Base-by-base conservation (phyloP, 2,888 invertebrate species). In the Baronia brevicornis region DNA sequence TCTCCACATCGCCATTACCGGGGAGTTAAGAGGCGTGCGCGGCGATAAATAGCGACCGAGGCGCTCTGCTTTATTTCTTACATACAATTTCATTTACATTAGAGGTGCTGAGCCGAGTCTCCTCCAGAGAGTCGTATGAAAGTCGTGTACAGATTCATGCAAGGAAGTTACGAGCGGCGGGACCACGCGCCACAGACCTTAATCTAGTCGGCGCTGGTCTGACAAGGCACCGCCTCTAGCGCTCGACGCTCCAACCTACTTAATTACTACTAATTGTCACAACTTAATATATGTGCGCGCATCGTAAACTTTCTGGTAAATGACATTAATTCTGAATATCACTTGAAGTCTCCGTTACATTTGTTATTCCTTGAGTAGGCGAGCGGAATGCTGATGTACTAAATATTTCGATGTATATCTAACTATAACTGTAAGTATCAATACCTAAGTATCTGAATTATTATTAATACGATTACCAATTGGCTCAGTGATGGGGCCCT, bases 81-180 rank as follows among this genome's bases (percentile, higher is more conserved):
- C 69, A 68, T 75, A 78, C 74, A 82, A 80, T 82, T 82, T 79
- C 69, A 78, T 80, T 80, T 79, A 82, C 79, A 80, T 80, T 75
- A 77, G 65, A 77, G 73, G 75, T 78, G 73, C 65, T 72, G 73
- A 75, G 60, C 64, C 54, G 51, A 64, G 61, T 54, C 62, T 64
- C 57, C 75, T 78, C 70, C 46, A 41, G 79, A 69, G 80, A 73
- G 63, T 64, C 75, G 60, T 75, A 70, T 64, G 74, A 67, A 68
- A 73, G 65, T 74, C 68, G 67, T 67, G 67, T 68, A 63, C 71
- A 72, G 78, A 79, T 77, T 80, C 80, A 74, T 78, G 73, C 71
- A 70, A 69, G 65, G 71, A 70, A 78, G 72, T 79, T 77, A 78
- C 67, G 75, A 72, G 71, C 66, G 54, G 37, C 48, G 72, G 57